Conservation (phyloP, 2,888 invertebrate species). For the Ectobius pallidus region DNA sequence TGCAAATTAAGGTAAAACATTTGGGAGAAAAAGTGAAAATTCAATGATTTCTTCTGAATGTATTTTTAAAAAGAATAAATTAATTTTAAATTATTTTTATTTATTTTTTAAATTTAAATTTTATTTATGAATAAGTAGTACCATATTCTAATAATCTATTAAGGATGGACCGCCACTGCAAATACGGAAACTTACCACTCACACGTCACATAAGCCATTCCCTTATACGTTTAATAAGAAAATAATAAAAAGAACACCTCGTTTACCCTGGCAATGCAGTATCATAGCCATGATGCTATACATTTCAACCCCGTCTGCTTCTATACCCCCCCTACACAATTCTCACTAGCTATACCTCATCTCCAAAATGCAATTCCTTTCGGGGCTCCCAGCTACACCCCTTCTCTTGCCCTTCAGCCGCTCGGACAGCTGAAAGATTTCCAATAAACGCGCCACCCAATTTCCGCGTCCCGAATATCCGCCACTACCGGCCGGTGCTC, state of each 20-base stretch:
- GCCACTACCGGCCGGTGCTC: conserved; percentile 45
- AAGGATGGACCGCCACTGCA: too few relatives aligned
- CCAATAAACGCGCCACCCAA: conserved; percentile 57
- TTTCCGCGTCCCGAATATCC: conserved; percentile 55
- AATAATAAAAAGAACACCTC: neutral
- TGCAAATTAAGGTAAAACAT: too few relatives aligned
- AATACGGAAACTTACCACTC: too few relatives aligned
- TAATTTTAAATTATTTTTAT: too few relatives aligned
- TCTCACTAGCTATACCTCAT: conserved; percentile 37
- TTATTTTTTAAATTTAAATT: too few relatives aligned
- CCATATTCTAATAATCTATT: too few relatives aligned
- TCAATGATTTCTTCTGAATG: too few relatives aligned
- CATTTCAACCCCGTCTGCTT: conserved; percentile 32
- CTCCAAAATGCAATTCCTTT: conserved; percentile 44
- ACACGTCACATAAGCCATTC: too few relatives aligned
- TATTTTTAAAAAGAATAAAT: too few relatives aligned
- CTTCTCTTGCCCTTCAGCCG: conserved; percentile 51
- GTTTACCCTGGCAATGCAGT: neutral
- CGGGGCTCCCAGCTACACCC: conserved; percentile 42
- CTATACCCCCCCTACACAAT: conserved; percentile 22
- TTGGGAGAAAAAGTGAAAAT: too few relatives aligned
- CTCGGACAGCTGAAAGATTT: conserved; percentile 58
- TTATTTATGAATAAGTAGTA: too few relatives aligned
- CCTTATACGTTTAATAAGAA: too few relatives aligned
- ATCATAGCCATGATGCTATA: neutral